Evolutionary conservation across 30 jellyfish, hydroid and myxozoan species (phyloP).

Genomic region (Pseudorhiza aurosa): DNA sequence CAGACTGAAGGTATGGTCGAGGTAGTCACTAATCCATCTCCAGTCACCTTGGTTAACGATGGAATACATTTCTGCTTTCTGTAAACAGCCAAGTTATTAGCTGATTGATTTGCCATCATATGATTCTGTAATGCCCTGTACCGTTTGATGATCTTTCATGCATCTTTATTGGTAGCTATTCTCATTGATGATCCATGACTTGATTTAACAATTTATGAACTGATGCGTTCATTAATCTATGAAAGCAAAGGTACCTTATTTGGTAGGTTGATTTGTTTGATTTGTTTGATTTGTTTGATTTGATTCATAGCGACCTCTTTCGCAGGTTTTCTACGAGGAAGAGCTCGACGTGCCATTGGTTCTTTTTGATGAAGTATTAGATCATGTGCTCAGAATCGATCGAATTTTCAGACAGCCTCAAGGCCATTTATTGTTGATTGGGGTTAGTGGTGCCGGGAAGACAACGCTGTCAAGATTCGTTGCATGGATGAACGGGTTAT

Average conservation of each 20-base stretch:
- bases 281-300: no score
- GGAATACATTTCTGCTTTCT: background rate
- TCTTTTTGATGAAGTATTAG: constrained; percentile 94
- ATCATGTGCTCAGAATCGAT: constrained; percentile 96
- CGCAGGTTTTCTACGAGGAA: constrained; percentile 90
- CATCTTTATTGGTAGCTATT: background rate
- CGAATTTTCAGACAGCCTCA: constrained; percentile 98
- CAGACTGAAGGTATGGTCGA: constrained; percentile 76
- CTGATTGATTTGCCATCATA: background rate
- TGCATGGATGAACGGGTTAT: constrained; percentile 99
- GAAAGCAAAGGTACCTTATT: no score
- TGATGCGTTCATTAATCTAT: no score
- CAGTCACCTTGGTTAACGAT: no score
- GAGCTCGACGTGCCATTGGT: constrained; percentile 98
- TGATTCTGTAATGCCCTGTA: background rate
- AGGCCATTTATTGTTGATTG: constrained; percentile 94
- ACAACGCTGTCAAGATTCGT: constrained; percentile 97
- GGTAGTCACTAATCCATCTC: background rate
- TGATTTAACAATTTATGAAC: no score
- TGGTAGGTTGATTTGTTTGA: no score
- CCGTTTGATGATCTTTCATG: background rate
- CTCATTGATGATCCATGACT: no score
- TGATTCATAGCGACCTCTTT: no score
- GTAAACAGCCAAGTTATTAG: background rate
- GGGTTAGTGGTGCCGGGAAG: constrained; percentile 99